Conservation (phyloP, 2,888 invertebrate genomes). For the Papilio demoleus region DNA sequence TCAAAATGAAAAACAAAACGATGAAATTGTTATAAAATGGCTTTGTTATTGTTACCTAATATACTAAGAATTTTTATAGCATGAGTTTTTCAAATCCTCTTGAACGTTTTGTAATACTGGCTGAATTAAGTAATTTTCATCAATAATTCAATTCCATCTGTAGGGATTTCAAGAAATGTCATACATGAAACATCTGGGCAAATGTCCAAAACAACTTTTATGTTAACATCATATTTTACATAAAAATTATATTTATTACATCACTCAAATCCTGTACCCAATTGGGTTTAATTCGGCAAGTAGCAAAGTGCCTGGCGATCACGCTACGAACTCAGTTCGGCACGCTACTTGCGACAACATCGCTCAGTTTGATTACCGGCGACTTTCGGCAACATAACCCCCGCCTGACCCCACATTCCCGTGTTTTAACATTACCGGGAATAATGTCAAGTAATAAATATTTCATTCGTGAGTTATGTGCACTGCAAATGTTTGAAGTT, state of each 20-base stretch:
- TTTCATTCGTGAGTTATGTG: conserved; percentile 28
- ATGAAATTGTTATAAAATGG: conserved; percentile 28
- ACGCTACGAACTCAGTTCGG: conserved; percentile 52
- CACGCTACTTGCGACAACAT: conserved; percentile 54
- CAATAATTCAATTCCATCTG: background rate
- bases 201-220: too few relatives aligned
- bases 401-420: conserved; percentile 39
- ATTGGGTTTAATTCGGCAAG: conserved; percentile 56
- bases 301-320: conserved; percentile 61
- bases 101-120: too few relatives aligned
- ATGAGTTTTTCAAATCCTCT: too few relatives aligned
- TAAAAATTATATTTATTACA: background rate
- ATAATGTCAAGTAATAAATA: conserved; percentile 38
- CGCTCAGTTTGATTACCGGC: conserved; percentile 37
- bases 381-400: conserved; percentile 40
- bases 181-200: background rate
- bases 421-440: conserved; percentile 39
- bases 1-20: conserved; percentile 2
- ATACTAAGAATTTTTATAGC: background rate
- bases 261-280: conserved; percentile 37
- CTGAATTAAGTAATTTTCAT: too few relatives aligned
- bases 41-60: too few relatives aligned
- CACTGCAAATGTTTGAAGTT: conserved; percentile 1
- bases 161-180: too few relatives aligned
- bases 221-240: background rate